phyloP scores from a whole-genome alignment of 2,888 invertebrate species.

The Gymnoscelis rufifasciata region DNA sequence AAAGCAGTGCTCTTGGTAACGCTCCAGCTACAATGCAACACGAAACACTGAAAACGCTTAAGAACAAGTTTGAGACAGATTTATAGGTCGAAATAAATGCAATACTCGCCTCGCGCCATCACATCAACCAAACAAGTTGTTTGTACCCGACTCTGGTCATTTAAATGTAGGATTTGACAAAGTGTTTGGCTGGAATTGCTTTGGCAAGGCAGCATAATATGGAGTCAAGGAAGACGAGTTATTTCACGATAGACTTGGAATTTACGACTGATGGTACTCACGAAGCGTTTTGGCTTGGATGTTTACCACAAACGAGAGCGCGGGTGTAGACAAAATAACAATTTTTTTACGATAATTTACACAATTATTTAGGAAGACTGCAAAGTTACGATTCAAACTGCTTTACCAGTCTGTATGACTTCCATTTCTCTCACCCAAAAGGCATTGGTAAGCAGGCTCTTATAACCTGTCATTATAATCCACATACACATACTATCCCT shows the following conservation, averaged over 20 bases:
- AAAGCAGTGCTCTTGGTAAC: not conserved
- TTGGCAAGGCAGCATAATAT: conserved; percentile 38
- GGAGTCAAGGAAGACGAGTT: conserved; percentile 34
- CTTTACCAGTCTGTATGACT: no score
- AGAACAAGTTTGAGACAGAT: conserved; percentile 73
- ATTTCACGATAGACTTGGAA: conserved; percentile 1
- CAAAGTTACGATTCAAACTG: no score
- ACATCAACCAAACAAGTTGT: conserved; percentile 67
- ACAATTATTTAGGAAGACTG: no score
- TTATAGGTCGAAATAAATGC: conserved; percentile 66
- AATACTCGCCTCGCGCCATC: conserved; percentile 53
- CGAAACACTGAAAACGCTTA: conserved; percentile 67
- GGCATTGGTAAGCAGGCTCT: no score
- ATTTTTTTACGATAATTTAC: no score
- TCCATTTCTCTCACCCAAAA: no score
- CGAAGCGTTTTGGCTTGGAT: no score
- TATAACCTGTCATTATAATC: no score
- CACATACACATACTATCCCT: no score
- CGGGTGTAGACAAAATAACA: no score
- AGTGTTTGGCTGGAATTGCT: conserved; percentile 58
- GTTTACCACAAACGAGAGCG: no score
- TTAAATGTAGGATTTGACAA: conserved; percentile 72
- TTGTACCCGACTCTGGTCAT: conserved; percentile 68
- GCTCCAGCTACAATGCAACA: conserved; percentile 32
- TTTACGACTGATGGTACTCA: not conserved